Evolutionary conservation across 64 coral and sea anemone genomes (phyloP), one percentile per base, ranked within the genome.

Genomic region (Hydrozoanthus tunicans): DNA sequence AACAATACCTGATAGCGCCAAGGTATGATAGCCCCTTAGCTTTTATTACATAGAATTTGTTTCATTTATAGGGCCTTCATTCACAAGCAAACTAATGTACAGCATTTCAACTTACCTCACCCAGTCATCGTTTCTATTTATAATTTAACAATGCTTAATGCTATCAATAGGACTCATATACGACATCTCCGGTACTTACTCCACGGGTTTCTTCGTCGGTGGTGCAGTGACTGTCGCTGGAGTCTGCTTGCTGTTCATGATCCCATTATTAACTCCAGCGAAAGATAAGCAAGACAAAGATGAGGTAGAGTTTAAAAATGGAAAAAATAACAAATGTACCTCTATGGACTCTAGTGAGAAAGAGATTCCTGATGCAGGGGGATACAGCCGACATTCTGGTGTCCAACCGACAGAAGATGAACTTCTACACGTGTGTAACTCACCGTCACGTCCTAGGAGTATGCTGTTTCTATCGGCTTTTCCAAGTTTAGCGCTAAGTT

Each of bases 141-240:
- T 52, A 5, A 8, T 43, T 26, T 26, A 74, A 66, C 14, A 61
- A 59, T 8, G 3, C 51, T 0, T 58, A 26, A 15, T 77, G 53
- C 10, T 62, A 73, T 79, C 85, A 59, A 24, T 62, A 96, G 91
- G 94, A n/a, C 93, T 96, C 13, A 86, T 96, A 53, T 96, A 93
- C 51, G 94, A 96, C 66, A 66, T 91, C 5, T 91, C 78, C 9
- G 86, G 91, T 15, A 86, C 92, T 56, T 96, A 96, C 69, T 83
- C 82, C 24, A 85, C 90, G 12, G 94, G 91, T 1, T 96, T 96
- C 25, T 96, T 90, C 64, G 32, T 96, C 24, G 89, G 85, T 59
- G 94, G 94, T 11, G 94, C 86, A 13, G 20, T 96, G 55, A 93
- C 81, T 51, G 91, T 89, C 6, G 62, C 77, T 67, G 94, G 94